Percentiles rank a stretch among this genome's conserved stretches.
Conservation (phyloP, 2,888 invertebrate species). For the Orchesella flavescens region DNA sequence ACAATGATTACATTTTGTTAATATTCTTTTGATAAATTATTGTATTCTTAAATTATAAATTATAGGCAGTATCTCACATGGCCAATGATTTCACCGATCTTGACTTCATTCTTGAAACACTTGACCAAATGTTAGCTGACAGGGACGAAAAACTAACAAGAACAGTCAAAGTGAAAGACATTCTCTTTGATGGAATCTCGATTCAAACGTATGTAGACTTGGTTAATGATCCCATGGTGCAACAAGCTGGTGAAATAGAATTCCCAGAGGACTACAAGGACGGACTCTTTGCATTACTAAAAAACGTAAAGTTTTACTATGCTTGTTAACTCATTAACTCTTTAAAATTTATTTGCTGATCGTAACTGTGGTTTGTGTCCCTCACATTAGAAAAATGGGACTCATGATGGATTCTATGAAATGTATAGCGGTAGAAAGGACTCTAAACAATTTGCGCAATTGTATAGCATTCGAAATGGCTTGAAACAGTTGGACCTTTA, state of each 20-base stretch:
- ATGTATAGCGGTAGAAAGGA: conserved; percentile 52
- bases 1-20: neutral
- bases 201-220: conserved; percentile 64
- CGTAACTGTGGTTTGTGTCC: neutral
- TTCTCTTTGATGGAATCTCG: conserved; percentile 64
- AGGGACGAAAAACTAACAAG: conserved; percentile 57
- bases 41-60: neutral
- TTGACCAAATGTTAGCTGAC: conserved; percentile 60
- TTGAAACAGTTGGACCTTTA: conserved; percentile 42
- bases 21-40: neutral
- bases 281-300: conserved; percentile 65
- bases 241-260: conserved; percentile 53
- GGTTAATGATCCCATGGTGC: conserved; percentile 59
- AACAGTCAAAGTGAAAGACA: conserved; percentile 62
- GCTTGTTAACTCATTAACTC: neutral
- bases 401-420: conserved; percentile 57
- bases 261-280: conserved; percentile 63
- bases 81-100: conserved; percentile 52
- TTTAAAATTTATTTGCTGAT: conserved; percentile 1
- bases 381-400: conserved; percentile 57
- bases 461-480: conserved; percentile 53
- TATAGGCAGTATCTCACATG: conserved; percentile 50
- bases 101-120: conserved; percentile 59
- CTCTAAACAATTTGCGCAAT: conserved; percentile 38
- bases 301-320: conserved; percentile 48